Base-by-base conservation (phyloP, 1,140 invertebrate species). In the Alviniconcha marisindica region DNA sequence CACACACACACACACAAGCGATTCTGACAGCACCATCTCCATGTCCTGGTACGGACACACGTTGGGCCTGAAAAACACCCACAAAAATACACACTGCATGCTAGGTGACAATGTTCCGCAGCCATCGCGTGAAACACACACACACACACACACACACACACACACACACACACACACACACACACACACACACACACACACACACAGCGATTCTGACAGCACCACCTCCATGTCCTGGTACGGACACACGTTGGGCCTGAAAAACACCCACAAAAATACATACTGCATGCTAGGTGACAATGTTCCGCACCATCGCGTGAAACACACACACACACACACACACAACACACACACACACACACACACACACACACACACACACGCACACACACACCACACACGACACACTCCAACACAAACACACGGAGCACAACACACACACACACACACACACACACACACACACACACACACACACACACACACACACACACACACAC, bases 201-300 rank as follows among this genome's bases (percentile, higher is more conserved):
- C 31, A 10, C 28, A 48, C 38, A 56, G 92, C 90, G 28, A 88
- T 88, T 60, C 87, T 66, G 0, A 91, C 89, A 89, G 76, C 21
- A 88, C 85, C 88, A 91, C 90, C 48, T 89, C 85, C 38, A 92
- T 87, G 71, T 91, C 91, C 77, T 90, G 89, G 83, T 89, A 92
- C 0, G 90, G 88, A 83, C 92, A 93, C 14, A 93, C 92, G 84
- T 93, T 91, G 31, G 92, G 91, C 92, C 92, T 93, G 87, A 38
- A 88, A 90, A 14, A 86, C 28, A 82, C n/a, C n/a, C n/a, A n/a
- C n/a, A n/a, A n/a, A n/a, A n/a, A n/a, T n/a, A n/a, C n/a, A n/a
- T n/a, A n/a, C n/a, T n/a, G n/a, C n/a, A n/a, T n/a, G n/a, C n/a
- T n/a, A n/a, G 31, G 54, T 56, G 76, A 66, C 12, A 36, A 63